These are phyloP conservation scores for Toxotes jaculatrix DNA, from an alignment of 2,113 vertebrate species.

Conservation along the genomic window DNA sequence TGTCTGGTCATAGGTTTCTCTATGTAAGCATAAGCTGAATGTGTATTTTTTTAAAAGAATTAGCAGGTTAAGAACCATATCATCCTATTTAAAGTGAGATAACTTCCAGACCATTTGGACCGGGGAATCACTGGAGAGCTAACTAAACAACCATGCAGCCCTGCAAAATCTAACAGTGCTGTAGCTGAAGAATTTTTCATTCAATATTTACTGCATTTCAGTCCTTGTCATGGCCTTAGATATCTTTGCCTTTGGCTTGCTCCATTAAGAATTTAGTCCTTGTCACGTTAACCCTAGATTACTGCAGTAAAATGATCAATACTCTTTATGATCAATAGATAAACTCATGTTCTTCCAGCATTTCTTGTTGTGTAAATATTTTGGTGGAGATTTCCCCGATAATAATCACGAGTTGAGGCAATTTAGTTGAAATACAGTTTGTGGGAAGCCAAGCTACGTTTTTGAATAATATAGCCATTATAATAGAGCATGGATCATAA, in stretches of 20 bases:
- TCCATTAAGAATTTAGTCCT: neutral
- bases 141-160: too few species aligned
- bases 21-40: neutral
- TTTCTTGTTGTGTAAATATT: slow-evolving; percentile 1
- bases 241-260: neutral
- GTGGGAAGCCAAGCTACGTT: neutral
- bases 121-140: too few species aligned
- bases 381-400: neutral
- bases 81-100: neutral
- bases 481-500: slow-evolving; percentile 2
- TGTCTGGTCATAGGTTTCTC: neutral
- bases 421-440: slow-evolving; percentile 5
- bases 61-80: neutral
- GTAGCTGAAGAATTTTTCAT: neutral
- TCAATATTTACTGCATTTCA: neutral
- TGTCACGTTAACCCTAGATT: neutral
- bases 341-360: neutral
- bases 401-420: neutral
- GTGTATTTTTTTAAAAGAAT: neutral
- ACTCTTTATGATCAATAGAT: neutral
- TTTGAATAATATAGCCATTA: slow-evolving; percentile 24
- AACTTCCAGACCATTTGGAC: neutral
- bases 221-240: neutral
- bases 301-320: neutral
- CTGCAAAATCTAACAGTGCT: neutral